Evolutionary conservation across 2,113 vertebrate species (phyloP), one percentile per base, ranked within the genome.

Genomic region (Cairina moschata): DNA sequence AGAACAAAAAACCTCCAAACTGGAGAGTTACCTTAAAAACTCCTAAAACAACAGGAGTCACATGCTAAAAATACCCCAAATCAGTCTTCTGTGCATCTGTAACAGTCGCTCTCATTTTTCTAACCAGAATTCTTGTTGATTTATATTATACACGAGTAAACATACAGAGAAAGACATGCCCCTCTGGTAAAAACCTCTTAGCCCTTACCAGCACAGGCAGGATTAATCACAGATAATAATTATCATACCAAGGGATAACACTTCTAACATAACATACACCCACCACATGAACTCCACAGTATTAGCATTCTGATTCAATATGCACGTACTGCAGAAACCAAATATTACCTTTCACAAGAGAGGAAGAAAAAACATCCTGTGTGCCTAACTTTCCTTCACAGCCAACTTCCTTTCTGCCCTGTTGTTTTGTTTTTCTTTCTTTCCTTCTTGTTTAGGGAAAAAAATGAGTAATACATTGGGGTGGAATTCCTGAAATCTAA

Each of bases 151-250:
- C 56, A 44, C 28, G 58, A 93, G 38, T 72, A 90, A 94, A 88
- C 76, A 88, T 18, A 91, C 25, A 56, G 0, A 88, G 40, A 67
- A 81, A 83, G 76, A 93, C 69, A 67, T 63, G 46, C 17, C 76
- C 81, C 76, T 93, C 87, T 82, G 75, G 88, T 90, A 94, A 93
- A 89, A 97, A 76, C 26, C 65, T 94, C 75, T 92, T 86, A 82
- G 28, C 88, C 59, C 42, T 91, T 59, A 87, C 69, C 63, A 93
- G 56, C 66, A 96, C 2, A 84, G 88, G 92, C 88, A 94, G 65
- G 73, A 95, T 92, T 95, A 92, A 91, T 96, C 92, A 96, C 54
- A 94, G 62, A 86, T 86, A 72, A 90, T 93, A 92, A 95, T 96
- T 93, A 80, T 91, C 95, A 96, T 69, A 96, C 89, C 74, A 87